Evolutionary conservation across 2,797 vertebrate genomes (phyloP), one percentile per base, ranked within the genome.

Genomic region (Gymnodraco acuticeps): DNA sequence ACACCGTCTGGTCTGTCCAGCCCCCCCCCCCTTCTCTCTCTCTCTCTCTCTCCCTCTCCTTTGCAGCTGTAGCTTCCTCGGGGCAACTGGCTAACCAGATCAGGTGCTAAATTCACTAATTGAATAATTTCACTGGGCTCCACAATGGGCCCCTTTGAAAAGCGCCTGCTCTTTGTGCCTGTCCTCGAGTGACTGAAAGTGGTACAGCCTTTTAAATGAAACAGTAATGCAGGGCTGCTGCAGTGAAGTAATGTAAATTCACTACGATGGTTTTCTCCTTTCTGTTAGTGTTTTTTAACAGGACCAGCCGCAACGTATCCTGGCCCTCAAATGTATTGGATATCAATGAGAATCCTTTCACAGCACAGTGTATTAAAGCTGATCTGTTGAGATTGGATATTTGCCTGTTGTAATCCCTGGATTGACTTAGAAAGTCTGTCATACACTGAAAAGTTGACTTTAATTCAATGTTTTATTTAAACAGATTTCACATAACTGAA

Each of bases 31-130:
- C 55, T 75, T 48, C 56, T 23, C 52, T 64, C 60, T 59, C 55
- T 53, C 46, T 59, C 33, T 55, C 63, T 14, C 56, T 51, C 78
- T 54, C 58, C 70, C 75, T 78, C 82, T 79, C 78, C 77, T 68
- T 67, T 90, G 91, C 92, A 93, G 93, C 92, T 93, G 93, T 68
- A 91, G 87, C 71, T 64, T 92, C 92, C 93, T 93, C 87, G 50
- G 90, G 89, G 89, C 90, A 78, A 84, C 87, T 79, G 81, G 88
- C 85, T 92, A 92, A 93, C 89, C 91, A 94, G 90, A 94, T 94
- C 93, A 93, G 94, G 93, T 93, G 93, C 90, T 93, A 92, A 94
- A 92, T 92, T 92, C 87, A 87, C 94, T 91, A 93, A 94, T 93
- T 94, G 91, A 94, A 94, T 93, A 93, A 94, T 93, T 94, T 94